Evolutionary conservation across 2,797 vertebrate species (phyloP), one percentile per base, ranked within the genome.

Genomic region (Yasuhikotakia modesta): DNA sequence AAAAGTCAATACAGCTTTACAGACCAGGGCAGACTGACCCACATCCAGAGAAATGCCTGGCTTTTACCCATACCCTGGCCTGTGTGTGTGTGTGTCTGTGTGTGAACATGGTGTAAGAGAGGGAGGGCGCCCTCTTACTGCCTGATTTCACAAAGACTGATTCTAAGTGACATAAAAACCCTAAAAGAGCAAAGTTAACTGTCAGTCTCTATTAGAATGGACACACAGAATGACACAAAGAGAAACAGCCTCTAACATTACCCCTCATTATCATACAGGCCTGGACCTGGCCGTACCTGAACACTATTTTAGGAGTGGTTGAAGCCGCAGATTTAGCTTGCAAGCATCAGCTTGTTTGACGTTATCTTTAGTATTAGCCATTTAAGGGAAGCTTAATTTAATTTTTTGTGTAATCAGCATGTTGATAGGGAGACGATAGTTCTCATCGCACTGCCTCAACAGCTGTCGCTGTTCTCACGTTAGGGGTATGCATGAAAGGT

Each of bases 151-250:
- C 94, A 93, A 87, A 93, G 92, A 88, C 93, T 93, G 94, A 95
- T 95, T 93, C 92, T 91, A 96, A 95, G 95, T 94, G 95, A 95
- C 91, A 78, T 94, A 93, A 90, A 94, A 93, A 94, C 94, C 95
- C 96, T 95, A 96, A 96, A 96, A 96, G 94, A 95, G 94, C 94
- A 95, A 95, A 96, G 94, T 94, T 95, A 89, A 91, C 94, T 97
- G 96, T 97, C 96, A 96, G 93, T 90, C 90, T 89, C 88, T 91
- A 97, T 98, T 96, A 98, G 94, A 89, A 89, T 89, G 90, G 86
- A 90, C 89, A 92, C 87, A 90, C 91, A 92, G 93, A 95, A 92
- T 91, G 43, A 95, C 94, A 97, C 94, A 94, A 95, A 95, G 93
- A 93, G 93, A 90, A 92, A 74, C 93, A 92, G 91, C 93, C 89